Conservation (phyloP, 1,140 invertebrate genomes). For the Cherax quadricarinatus region DNA sequence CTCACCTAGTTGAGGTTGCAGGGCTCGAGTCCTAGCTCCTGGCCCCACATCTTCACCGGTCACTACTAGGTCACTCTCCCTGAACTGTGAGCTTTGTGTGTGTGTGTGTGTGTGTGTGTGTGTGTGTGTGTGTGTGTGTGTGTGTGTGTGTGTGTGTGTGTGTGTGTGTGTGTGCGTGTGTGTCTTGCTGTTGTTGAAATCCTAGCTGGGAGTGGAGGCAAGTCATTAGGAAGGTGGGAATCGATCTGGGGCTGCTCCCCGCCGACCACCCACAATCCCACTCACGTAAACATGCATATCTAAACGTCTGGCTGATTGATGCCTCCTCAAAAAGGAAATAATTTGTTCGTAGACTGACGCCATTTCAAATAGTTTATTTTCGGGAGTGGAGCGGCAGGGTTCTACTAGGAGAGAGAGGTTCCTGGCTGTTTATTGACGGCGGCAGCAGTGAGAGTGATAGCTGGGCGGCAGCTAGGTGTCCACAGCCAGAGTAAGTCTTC, state of each 20-base stretch:
- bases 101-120: no score
- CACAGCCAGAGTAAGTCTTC: not conserved
- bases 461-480: conserved; percentile 15
- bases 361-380: conserved; percentile 63
- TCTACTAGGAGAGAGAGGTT: not conserved
- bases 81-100: no score
- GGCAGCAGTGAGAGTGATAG: not conserved
- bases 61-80: no score
- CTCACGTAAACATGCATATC: conserved; percentile 65
- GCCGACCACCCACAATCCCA: conserved; percentile 40
- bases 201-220: conserved; percentile 37
- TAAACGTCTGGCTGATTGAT: conserved; percentile 51
- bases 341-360: conserved; percentile 64
- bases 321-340: conserved; percentile 50
- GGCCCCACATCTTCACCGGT: no score
- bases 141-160: no score
- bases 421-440: not conserved
- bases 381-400: not conserved
- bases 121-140: no score
- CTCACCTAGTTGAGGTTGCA: no score
- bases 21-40: no score
- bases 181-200: conserved; percentile 53
- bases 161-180: not conserved
- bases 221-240: conserved; percentile 66
- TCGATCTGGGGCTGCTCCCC: conserved; percentile 31